Evolutionary conservation across 92 coral and sea anemone species (phyloP).

Genomic region (Porites divaricata): DNA sequence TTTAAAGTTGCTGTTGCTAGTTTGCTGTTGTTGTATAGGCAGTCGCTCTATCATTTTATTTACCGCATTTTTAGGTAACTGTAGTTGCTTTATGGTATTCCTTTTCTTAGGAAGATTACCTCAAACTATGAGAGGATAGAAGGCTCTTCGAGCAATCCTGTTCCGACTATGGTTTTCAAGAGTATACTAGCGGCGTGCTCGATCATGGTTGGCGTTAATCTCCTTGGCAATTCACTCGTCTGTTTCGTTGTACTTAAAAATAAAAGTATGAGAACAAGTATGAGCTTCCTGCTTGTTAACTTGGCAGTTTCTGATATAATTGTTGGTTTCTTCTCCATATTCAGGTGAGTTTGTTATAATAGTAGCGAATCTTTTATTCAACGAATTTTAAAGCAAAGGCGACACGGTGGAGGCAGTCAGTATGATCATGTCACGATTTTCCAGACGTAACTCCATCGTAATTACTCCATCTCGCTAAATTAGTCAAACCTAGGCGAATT

Average conservation of each 20-base stretch:
- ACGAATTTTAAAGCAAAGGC: neutral
- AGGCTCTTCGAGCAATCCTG: neutral
- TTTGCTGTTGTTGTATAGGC: too few species aligned
- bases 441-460: too few species aligned
- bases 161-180: neutral
- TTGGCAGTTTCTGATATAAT: conserved; percentile 69
- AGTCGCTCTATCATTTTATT: too few species aligned
- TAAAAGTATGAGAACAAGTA: conserved; percentile 62
- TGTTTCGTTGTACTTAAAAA: conserved; percentile 55
- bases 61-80: too few species aligned
- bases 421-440: too few species aligned
- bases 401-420: too few species aligned
- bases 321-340: conserved; percentile 57
- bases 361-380: conserved; percentile 2
- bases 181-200: neutral
- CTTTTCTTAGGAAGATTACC: neutral
- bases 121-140: neutral
- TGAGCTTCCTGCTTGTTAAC: conserved; percentile 69
- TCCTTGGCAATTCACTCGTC: conserved; percentile 65
- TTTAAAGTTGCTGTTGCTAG: too few species aligned
- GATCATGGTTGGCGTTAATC: conserved; percentile 47
- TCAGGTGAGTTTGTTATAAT: conserved; percentile 22
- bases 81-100: too few species aligned
- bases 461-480: too few species aligned
- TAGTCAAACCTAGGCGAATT: too few species aligned